A percentile compares a stretch with the other conserved stretches of the same genome.
Conservation (phyloP, 2,888 invertebrate species). For the Synergus laeviventris region DNA sequence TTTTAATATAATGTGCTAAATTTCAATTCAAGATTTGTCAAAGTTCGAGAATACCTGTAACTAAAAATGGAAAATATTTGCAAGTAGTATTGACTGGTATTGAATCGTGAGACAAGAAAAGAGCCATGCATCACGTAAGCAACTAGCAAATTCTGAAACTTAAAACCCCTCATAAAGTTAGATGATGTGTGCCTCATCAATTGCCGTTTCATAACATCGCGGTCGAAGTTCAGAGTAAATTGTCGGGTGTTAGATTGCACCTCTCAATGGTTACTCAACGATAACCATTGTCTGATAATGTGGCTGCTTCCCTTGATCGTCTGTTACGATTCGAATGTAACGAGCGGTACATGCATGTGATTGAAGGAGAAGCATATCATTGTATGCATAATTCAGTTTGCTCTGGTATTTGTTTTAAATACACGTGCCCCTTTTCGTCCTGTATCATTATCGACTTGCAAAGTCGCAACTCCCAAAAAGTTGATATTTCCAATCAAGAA, state of each 20-base stretch:
- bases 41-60: background rate
- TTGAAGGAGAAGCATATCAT: background rate
- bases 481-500: background rate
- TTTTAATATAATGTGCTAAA: no score
- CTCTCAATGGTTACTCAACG: constrained; percentile 22
- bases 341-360: no score
- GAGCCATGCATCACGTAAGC: background rate
- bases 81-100: background rate
- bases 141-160: background rate
- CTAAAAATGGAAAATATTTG: background rate
- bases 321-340: constrained; percentile 24
- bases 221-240: constrained; percentile 32
- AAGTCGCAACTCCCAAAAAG: constrained; percentile 8
- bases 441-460: constrained; percentile 6
- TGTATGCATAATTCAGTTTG: constrained; percentile 11
- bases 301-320: constrained; percentile 16
- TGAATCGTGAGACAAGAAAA: background rate
- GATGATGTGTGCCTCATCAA: background rate
- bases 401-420: constrained; percentile 12
- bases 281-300: constrained; percentile 34
- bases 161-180: constrained; percentile 16
- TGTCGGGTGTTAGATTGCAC: constrained; percentile 22
- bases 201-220: constrained; percentile 18
- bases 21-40: background rate
- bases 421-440: background rate